phyloP scores from a whole-genome alignment of 1,140 invertebrate genomes.

The Tetragonula clypearis region DNA sequence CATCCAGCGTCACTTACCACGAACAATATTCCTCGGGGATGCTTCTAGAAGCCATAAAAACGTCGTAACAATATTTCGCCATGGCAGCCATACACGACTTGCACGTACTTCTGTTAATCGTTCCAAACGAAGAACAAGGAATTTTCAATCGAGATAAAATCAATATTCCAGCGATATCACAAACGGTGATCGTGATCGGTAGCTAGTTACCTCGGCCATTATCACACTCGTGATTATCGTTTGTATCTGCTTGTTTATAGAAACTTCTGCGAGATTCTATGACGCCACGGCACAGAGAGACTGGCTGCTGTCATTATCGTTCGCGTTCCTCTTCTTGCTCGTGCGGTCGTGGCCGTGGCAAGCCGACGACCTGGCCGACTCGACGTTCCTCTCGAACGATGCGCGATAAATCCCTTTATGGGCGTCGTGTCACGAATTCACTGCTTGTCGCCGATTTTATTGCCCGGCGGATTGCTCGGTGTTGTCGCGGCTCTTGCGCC shows the following conservation, averaged over 20 bases:
- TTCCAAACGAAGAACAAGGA: neutral
- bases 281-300: neutral
- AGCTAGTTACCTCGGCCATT: neutral
- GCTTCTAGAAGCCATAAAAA: conserved; percentile 9
- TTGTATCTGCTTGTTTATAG: neutral
- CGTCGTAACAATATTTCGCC: neutral
- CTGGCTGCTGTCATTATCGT: conserved; percentile 1
- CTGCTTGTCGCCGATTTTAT: conserved; percentile 78
- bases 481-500: conserved; percentile 72
- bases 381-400: conserved; percentile 61
- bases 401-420: conserved; percentile 77
- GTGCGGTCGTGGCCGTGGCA: conserved; percentile 4
- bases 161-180: neutral
- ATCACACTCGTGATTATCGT: neutral
- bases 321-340: neutral
- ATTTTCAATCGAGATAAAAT: neutral
- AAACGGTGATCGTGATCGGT: neutral
- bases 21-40: neutral
- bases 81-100: neutral
- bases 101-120: neutral
- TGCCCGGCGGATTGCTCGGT: conserved; percentile 71
- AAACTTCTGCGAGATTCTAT: neutral
- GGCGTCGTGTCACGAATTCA: conserved; percentile 76
- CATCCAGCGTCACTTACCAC: neutral
- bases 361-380: conserved; percentile 44